These are phyloP conservation scores for Drosophila fungiperda DNA, from an alignment of 2,888 invertebrate genomes.

Conservation along the genomic window DNA sequence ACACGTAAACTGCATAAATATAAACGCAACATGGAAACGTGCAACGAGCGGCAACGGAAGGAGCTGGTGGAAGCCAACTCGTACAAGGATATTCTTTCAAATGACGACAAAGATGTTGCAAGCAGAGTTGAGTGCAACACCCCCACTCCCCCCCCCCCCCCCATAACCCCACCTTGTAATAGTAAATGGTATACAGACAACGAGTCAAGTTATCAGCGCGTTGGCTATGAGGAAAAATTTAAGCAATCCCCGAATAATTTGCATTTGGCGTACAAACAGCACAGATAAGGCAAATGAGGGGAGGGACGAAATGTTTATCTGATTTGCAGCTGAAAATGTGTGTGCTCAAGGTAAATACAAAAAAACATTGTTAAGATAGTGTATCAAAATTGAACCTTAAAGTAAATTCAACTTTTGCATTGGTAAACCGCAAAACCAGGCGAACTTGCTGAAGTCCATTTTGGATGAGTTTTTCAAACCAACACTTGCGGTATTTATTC, in stretches of 20 bases:
- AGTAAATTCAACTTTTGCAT: neutral
- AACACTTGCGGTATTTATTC: constrained; percentile 9
- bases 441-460: neutral
- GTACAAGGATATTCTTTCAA: constrained; percentile 25
- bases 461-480: constrained; percentile 9
- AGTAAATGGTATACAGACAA: constrained; percentile 34
- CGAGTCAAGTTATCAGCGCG: constrained; percentile 12
- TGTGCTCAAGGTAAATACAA: constrained; percentile 1
- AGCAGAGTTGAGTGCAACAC: neutral
- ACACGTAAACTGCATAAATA: constrained; percentile 78
- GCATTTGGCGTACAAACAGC: constrained; percentile 16
- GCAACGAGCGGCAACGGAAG: constrained; percentile 41
- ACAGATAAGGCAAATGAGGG: constrained; percentile 3
- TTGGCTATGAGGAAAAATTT: constrained; percentile 8
- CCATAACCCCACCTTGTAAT: neutral
- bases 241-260: constrained; percentile 18
- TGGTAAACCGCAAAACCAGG: neutral
- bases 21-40: constrained; percentile 74
- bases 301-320: neutral
- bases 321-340: constrained; percentile 8
- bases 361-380: neutral
- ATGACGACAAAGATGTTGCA: constrained; percentile 35
- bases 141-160: rapidly evolving
- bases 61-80: constrained; percentile 26
- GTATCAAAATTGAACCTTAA: constrained; percentile 1